phyloP scores from a whole-genome alignment of 2,888 invertebrate species.

The Melanchra persicariae region DNA sequence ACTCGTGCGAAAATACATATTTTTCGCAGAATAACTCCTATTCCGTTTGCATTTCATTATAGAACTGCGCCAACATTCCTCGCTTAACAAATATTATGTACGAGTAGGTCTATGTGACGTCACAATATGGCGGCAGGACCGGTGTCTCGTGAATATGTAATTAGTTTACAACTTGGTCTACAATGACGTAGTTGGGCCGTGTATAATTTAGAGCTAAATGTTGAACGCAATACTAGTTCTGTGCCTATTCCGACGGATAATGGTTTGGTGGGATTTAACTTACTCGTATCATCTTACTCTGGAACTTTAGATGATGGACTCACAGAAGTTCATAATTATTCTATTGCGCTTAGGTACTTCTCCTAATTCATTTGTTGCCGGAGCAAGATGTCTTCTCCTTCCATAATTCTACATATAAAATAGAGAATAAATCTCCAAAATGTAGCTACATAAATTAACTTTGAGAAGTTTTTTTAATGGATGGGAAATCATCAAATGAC shows the following conservation, averaged over 20 bases:
- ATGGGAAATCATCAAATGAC: too few relatives aligned
- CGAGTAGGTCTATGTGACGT: slow-evolving; percentile 37
- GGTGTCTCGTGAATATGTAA: slow-evolving; percentile 46
- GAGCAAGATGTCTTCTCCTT: too few relatives aligned
- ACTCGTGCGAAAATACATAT: background rate
- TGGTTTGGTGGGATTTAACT: too few relatives aligned
- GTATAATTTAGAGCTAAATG: background rate
- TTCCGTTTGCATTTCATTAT: slow-evolving; percentile 40
- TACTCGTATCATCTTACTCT: too few relatives aligned
- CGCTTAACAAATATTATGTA: slow-evolving; percentile 35
- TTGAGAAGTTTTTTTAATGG: too few relatives aligned
- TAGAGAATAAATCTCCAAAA: too few relatives aligned
- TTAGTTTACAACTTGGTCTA: slow-evolving; percentile 30
- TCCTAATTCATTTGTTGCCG: too few relatives aligned
- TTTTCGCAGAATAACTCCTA: background rate
- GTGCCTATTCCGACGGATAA: background rate
- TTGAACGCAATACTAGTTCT: background rate
- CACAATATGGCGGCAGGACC: slow-evolving; percentile 32
- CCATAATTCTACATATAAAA: too few relatives aligned
- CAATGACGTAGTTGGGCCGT: slow-evolving; percentile 15
- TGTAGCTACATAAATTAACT: too few relatives aligned
- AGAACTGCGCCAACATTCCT: slow-evolving; percentile 46
- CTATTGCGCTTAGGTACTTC: too few relatives aligned
- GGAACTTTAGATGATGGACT: too few relatives aligned
- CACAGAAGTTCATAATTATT: too few relatives aligned